Conservation (phyloP, 2,888 invertebrate genomes). For the Rhabditoides inermis region DNA sequence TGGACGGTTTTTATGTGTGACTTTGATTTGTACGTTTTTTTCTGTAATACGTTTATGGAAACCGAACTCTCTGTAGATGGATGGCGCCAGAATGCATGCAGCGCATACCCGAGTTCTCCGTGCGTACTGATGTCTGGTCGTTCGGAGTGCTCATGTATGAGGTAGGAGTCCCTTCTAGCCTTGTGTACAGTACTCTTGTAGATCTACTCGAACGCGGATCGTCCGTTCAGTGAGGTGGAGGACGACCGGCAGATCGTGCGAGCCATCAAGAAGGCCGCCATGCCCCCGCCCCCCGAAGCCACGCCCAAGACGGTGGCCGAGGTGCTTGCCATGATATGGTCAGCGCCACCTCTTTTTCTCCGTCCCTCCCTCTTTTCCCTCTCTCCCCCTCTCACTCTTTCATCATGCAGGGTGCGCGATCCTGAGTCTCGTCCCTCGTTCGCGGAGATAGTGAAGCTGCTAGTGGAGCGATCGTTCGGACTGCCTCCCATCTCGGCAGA, state of each 20-base stretch:
- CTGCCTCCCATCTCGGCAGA: conserved; percentile 6
- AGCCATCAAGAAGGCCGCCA: conserved; percentile 19
- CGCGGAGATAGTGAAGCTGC: conserved; percentile 11
- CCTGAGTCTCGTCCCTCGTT: conserved; percentile 16
- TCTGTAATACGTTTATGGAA: neutral
- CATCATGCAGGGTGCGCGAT: conserved; percentile 2
- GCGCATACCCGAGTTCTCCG: conserved; percentile 21
- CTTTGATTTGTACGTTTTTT: too few relatives aligned
- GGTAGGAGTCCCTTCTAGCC: too few relatives aligned
- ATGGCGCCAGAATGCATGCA: conserved; percentile 37
- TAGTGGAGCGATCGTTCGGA: conserved; percentile 8
- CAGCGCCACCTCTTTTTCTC: too few relatives aligned
- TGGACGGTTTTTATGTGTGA: too few relatives aligned
- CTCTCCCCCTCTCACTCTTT: neutral
- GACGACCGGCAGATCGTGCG: conserved; percentile 17
- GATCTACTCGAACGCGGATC: conserved; percentile 11
- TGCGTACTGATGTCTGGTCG: conserved; percentile 36
- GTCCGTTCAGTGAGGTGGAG: conserved; percentile 23
- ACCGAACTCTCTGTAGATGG: conserved; percentile 16
- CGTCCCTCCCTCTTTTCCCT: too few relatives aligned
- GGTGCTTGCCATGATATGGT: conserved; percentile 14
- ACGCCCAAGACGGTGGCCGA: conserved; percentile 13
- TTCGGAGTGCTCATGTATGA: conserved; percentile 34
- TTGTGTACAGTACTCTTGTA: conserved; percentile 1
- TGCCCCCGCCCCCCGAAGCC: conserved; percentile 21